phyloP scores from a whole-genome alignment of 2,888 invertebrate species.

The Formica aserva region DNA sequence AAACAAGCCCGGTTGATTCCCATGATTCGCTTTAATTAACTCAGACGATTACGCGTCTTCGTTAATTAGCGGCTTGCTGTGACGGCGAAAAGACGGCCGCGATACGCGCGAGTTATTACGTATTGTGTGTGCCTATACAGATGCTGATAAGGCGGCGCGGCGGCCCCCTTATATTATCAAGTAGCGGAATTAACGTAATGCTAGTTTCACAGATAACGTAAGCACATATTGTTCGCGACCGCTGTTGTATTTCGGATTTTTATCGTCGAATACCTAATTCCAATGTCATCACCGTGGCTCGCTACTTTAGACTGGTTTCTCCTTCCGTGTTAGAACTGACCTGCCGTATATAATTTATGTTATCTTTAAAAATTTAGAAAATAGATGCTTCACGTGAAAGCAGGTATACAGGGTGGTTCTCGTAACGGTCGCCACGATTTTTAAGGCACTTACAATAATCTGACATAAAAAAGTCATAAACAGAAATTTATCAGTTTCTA shows the following conservation, averaged over 20 bases:
- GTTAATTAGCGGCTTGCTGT: conserved; percentile 35
- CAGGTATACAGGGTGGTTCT: neutral
- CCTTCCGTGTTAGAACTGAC: neutral
- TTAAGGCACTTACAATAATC: no score
- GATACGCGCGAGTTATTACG: conserved; percentile 26
- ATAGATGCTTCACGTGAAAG: neutral
- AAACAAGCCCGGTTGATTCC: conserved; percentile 15
- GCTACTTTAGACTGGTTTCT: neutral
- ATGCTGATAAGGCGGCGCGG: conserved; percentile 63
- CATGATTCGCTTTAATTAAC: conserved; percentile 40
- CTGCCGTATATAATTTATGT: neutral
- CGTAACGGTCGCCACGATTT: no score
- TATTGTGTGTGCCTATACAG: conserved; percentile 61
- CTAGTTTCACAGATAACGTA: conserved; percentile 63
- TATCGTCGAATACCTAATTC: neutral
- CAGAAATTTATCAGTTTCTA: no score
- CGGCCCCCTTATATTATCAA: conserved; percentile 60
- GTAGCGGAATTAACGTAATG: conserved; percentile 67
- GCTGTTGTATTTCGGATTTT: conserved; percentile 41
- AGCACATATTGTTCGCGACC: conserved; percentile 51
- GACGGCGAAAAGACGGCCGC: conserved; percentile 49
- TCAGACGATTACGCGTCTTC: conserved; percentile 44
- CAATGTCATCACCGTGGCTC: neutral
- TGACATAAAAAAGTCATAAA: no score
- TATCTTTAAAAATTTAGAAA: conserved; percentile 13